phyloP scores from a whole-genome alignment of 1,140 invertebrate species.

The Ganaspis sp. region DNA sequence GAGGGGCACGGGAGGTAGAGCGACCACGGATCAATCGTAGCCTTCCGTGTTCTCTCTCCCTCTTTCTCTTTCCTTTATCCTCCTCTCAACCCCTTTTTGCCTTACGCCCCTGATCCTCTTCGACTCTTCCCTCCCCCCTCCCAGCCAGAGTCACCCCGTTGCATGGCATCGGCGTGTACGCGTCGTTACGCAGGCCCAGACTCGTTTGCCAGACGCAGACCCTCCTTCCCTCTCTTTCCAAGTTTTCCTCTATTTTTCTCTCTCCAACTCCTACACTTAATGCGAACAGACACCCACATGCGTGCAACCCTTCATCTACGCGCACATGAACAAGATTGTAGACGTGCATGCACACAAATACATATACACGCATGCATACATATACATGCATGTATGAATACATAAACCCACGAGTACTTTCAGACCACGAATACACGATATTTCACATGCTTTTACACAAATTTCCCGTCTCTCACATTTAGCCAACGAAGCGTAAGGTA shows the following conservation, averaged over 20 bases:
- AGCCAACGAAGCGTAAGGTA: constrained; percentile 34
- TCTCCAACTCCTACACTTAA: constrained; percentile 39
- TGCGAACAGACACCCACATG: constrained; percentile 29
- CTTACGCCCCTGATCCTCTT: constrained; percentile 50
- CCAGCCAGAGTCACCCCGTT: constrained; percentile 41
- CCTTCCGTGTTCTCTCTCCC: constrained; percentile 64
- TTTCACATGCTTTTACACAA: not conserved
- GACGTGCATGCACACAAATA: no score
- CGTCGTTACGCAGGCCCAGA: constrained; percentile 74
- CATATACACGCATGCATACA: not conserved
- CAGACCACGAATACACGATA: not conserved
- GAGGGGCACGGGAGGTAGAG: constrained; percentile 53
- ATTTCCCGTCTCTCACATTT: constrained; percentile 14
- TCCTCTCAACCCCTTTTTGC: constrained; percentile 52
- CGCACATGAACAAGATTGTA: not conserved
- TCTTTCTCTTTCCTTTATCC: constrained; percentile 42
- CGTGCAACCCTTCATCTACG: not conserved
- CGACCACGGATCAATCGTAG: constrained; percentile 74
- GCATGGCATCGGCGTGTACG: constrained; percentile 64
- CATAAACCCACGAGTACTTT: no score
- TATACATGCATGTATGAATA: not conserved
- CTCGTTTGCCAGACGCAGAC: constrained; percentile 65
- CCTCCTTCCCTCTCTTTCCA: constrained; percentile 43
- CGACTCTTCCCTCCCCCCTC: constrained; percentile 41
- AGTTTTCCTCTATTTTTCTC: constrained; percentile 43